Evolutionary conservation across 2,888 invertebrate genomes (phyloP).

Genomic region (Orthonevra nobilis): DNA sequence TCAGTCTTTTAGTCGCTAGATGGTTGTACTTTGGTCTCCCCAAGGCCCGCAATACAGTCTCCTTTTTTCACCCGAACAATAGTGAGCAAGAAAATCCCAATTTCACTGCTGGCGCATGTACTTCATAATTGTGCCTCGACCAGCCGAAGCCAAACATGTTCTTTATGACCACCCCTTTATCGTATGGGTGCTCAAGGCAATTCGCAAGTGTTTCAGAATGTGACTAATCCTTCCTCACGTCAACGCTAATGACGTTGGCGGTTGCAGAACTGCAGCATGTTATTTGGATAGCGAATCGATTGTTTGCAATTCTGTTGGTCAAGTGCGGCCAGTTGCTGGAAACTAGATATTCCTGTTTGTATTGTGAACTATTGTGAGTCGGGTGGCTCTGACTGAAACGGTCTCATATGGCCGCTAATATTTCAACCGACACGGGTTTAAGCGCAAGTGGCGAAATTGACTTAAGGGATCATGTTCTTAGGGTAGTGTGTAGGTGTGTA

Average conservation of each 20-base stretch:
- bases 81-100: background rate
- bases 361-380: background rate
- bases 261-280: background rate
- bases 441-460: conserved; percentile 63
- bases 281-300: conserved; percentile 59
- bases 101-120: conserved; percentile 22
- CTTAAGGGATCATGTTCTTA: conserved; percentile 37
- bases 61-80: no score
- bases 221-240: conserved; percentile 53
- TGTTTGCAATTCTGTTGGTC: conserved; percentile 57
- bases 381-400: no score
- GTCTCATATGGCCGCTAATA: conserved; percentile 27
- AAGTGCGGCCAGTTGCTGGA: conserved; percentile 57
- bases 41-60: no score
- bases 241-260: conserved; percentile 10
- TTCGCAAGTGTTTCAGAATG: conserved; percentile 31
- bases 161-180: background rate
- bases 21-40: no score
- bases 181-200: conserved; percentile 35
- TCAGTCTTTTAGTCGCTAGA: background rate
- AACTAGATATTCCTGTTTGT: background rate
- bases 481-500: background rate
- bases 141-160: conserved; percentile 64
- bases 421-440: conserved; percentile 40
- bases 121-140: conserved; percentile 25